phyloP scores from a whole-genome alignment of 2,797 vertebrate species.

The Anguilla marmorata region DNA sequence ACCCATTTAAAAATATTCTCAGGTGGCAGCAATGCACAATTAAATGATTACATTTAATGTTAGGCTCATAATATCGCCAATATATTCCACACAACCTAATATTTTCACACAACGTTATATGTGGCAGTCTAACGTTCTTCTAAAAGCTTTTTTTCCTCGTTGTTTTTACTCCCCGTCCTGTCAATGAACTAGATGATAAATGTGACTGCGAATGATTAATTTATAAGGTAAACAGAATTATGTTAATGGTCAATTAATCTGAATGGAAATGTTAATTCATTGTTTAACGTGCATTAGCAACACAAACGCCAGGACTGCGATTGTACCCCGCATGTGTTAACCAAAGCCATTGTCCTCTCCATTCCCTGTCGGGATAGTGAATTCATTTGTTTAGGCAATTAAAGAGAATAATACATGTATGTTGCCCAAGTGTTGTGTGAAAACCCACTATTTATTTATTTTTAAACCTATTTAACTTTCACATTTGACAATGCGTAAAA shows the following conservation, averaged over 20 bases:
- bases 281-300: slow-evolving; percentile 48
- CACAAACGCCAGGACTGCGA: slow-evolving; percentile 40
- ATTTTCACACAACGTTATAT: not conserved
- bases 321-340: slow-evolving; percentile 41
- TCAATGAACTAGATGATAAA: slow-evolving; percentile 27
- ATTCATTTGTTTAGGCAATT: slow-evolving; percentile 15
- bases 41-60: slow-evolving; percentile 13
- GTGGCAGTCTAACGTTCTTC: not conserved
- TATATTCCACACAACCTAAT: not conserved
- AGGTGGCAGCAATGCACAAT: not conserved
- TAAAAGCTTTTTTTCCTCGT: not conserved
- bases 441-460: not conserved
- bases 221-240: slow-evolving; percentile 53
- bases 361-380: slow-evolving; percentile 29
- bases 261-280: slow-evolving; percentile 51
- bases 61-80: not conserved
- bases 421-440: not conserved
- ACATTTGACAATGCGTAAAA: not conserved
- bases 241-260: slow-evolving; percentile 47
- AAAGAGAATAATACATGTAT: slow-evolving; percentile 2
- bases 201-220: slow-evolving; percentile 35
- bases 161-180: not conserved
- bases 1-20: slow-evolving; percentile 5
- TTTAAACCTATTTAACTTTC: not conserved
- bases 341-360: slow-evolving; percentile 36